Base-by-base conservation (phyloP, 2,888 invertebrate species). In the Drosophila basisetae region DNA sequence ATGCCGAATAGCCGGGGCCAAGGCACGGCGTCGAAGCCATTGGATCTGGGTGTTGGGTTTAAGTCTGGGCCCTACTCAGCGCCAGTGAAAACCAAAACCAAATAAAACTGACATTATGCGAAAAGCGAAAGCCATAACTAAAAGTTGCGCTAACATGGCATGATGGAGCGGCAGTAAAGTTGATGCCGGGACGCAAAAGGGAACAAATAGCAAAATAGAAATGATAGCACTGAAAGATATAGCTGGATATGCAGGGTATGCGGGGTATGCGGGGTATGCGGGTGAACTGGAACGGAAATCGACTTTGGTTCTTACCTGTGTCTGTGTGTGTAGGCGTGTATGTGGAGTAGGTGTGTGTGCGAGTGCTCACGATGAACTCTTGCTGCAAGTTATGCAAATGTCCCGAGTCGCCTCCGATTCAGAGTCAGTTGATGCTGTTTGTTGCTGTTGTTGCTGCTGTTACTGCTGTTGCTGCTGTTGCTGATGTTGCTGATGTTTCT, bases 51-150 rank as follows among this genome's bases (percentile, higher is more conserved):
- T 53, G 63, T 62, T 69, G 55, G 71, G 60, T 41, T 54, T 71
- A 71, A 68, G 81, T 50, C 56, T 35, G 63, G 39, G 61, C 52
- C 9, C 47, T 47, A 16, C 47, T 25, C 47, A 16, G 16, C 61
- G 56, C 73, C 68, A 76, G 79, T 79, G 89, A 90, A 86, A 89
- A 84, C 84, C 89, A 86, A 87, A 90, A 89, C 91, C 89, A 90
- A 88, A 88, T 88, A 88, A 89, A 88, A 90, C 89, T 89, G 87
- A 88, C 91, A 88, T 88, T 88, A 90, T 88, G 91, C 87, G 90
- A 87, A 87, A 87, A 87, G 86, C 90, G 87, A 90, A 87, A 87
- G 87, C 89, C 87, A 89, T 87, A 90, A 90, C 90, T 87, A 87
- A 90, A 85, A 85, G 89, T 85, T 85, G 85, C 80, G 74, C 82